Base-by-base conservation (phyloP, 1,140 invertebrate species). In the Portunus trituberculatus region DNA sequence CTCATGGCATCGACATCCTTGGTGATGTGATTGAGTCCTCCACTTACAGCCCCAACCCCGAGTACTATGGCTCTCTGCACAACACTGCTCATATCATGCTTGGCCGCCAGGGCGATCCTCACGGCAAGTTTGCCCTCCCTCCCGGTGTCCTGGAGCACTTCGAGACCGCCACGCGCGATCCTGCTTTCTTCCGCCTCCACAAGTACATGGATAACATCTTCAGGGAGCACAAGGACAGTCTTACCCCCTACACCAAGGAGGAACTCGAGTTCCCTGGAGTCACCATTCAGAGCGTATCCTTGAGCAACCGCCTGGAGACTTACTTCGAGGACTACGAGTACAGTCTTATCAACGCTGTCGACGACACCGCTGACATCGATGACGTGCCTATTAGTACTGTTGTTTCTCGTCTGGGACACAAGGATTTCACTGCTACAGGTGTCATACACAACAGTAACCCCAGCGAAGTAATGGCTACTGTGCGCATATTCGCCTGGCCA, bases 251-350 rank as follows among this genome's bases (percentile, higher is more conserved):
- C 88, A 94, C 52, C 8, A 32, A 90, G 14, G 87, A 94, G 7
- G 59, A 94, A 2, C n/a, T 94, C 10, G 93, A 94, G 20, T 94
- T 91, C 93, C n/a, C 29, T 10, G 89, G 89, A 7, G 88, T 91
- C 12, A 16, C 29, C 20, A 25, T 94, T 14, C 52, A 82, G 0
- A 76, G 25, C 82, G 25, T 94, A 28, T 29, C 59, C 20, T 48
- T 94, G 48, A 76, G 83, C 32, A 88, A 88, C 14, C 10, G 4
- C 7, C 76, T 94, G 4, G 76, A 39, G 20, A 94, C 93, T 4
- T 91, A 46, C 93, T 94, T 94, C 29, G 93, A 94, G 20, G 93
- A 91, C 83, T 94, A 91, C 31, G 87, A 94, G 48, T 94, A 90
- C 25, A 91, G 67, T 67, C 31, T 94, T 8, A 4, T 94, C n/a